A percentile compares a stretch with the other conserved stretches of the same genome.
These are phyloP conservation scores for Lithophane semibrunnea DNA, from an alignment of 2,888 invertebrate genomes.

Conservation along the genomic window DNA sequence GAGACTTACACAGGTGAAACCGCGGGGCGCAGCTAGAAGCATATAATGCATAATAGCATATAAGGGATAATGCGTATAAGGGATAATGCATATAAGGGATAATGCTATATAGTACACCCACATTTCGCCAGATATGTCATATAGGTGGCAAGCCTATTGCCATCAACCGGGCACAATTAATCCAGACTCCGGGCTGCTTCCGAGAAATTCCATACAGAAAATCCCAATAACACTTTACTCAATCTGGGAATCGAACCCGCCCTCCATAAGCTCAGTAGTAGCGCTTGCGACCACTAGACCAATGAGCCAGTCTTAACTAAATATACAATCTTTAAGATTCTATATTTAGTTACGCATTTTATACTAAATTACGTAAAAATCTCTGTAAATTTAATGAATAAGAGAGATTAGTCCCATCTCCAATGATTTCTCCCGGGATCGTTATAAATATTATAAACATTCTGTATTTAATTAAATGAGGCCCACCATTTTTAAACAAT, in stretches of 20 bases:
- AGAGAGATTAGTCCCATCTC: constrained; percentile 30
- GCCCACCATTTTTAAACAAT: constrained; percentile 21
- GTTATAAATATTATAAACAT: constrained; percentile 31
- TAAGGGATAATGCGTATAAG: no score
- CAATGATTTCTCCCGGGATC: constrained; percentile 59
- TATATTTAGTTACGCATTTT: not conserved
- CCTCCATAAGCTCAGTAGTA: not conserved
- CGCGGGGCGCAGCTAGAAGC: no score
- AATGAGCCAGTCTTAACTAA: no score
- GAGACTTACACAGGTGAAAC: no score
- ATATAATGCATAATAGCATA: no score
- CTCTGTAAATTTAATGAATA: constrained; percentile 11
- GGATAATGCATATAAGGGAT: no score
- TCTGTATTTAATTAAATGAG: constrained; percentile 43
- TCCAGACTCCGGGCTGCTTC: not conserved
- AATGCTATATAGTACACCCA: not conserved
- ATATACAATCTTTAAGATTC: not conserved
- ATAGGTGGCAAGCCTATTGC: not conserved
- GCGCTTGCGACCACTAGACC: not conserved
- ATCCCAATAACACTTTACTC: not conserved
- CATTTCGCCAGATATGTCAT: not conserved
- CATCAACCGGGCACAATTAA: not conserved
- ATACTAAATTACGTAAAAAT: not conserved
- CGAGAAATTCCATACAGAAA: not conserved
- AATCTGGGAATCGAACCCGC: not conserved